These are phyloP conservation scores for Parascotia fuliginaria DNA, from an alignment of 2,888 invertebrate genomes.

Conservation along the genomic window DNA sequence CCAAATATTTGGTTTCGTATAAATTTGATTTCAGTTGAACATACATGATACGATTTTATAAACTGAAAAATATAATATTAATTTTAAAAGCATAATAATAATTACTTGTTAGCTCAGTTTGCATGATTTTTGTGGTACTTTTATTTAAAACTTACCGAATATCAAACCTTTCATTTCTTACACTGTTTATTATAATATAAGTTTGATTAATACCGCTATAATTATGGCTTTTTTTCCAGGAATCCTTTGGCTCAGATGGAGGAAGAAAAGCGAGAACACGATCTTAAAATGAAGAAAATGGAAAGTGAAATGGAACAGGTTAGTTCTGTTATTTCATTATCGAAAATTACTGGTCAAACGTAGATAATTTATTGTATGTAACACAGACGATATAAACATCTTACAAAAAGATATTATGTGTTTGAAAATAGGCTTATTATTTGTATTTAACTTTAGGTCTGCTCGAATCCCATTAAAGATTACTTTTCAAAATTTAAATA, in stretches of 20 bases:
- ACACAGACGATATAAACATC: no score
- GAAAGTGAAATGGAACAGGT: slow-evolving; percentile 98
- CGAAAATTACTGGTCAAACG: not conserved
- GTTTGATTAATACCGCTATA: not conserved
- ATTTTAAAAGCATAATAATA: not conserved
- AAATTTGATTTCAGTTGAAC: no score
- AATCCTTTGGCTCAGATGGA: slow-evolving; percentile 99
- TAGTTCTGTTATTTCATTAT: slow-evolving; percentile 4
- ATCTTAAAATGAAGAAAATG: slow-evolving; percentile 99
- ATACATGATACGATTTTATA: slow-evolving; percentile 1
- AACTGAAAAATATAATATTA: slow-evolving; percentile 1
- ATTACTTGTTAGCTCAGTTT: slow-evolving; percentile 10
- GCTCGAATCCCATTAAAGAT: no score
- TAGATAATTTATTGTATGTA: no score
- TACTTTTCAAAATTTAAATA: no score
- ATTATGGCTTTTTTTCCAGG: slow-evolving; percentile 82
- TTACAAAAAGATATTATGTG: no score
- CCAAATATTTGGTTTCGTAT: no score
- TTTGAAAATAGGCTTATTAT: no score
- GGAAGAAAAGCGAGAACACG: slow-evolving; percentile 98
- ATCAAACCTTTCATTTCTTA: not conserved
- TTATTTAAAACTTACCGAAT: not conserved
- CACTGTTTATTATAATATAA: not conserved
- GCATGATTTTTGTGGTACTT: slow-evolving; percentile 31
- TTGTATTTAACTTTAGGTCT: no score